Percentiles rank a stretch among this genome's conserved stretches.
Conservation (phyloP, 2,113 vertebrate genomes). For the Petrocephalus microphthalmus region DNA sequence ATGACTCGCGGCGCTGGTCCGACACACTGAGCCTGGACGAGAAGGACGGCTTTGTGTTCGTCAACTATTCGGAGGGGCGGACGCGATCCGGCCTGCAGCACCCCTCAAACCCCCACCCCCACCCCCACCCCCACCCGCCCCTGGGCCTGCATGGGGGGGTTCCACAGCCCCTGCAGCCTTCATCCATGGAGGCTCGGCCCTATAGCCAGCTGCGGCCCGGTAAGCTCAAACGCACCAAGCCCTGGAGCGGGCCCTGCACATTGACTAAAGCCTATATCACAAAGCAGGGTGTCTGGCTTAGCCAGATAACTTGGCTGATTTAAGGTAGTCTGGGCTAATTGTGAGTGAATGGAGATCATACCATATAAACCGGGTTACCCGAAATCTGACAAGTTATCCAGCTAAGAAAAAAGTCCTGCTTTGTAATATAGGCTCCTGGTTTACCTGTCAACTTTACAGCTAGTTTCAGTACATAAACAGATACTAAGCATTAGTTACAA, state of each 20-base stretch:
- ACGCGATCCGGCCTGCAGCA: conserved; percentile 57
- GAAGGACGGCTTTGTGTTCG: conserved; percentile 94
- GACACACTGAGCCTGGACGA: conserved; percentile 93
- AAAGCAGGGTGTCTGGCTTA: background rate
- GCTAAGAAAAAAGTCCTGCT: background rate
- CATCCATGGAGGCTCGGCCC: conserved; percentile 44
- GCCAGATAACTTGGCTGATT: background rate
- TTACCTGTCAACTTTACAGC: background rate
- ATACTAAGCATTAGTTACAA: background rate
- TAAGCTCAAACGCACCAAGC: conserved; percentile 22
- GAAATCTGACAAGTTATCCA: background rate
- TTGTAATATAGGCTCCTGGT: background rate
- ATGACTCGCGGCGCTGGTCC: conserved; percentile 90
- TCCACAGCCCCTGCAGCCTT: conserved; percentile 46
- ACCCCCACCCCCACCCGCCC: conserved; percentile 39
- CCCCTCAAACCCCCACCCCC: conserved; percentile 40
- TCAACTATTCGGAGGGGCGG: conserved; percentile 92
- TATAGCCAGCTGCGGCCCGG: conserved; percentile 64
- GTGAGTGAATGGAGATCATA: background rate
- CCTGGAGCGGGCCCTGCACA: background rate
- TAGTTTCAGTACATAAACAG: background rate
- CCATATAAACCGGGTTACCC: background rate
- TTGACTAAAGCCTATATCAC: background rate
- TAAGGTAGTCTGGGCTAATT: background rate
- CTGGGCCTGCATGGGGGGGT: conserved; percentile 31